A percentile compares a stretch with the other conserved stretches of the same genome.
phyloP scores from a whole-genome alignment of 2,113 vertebrate species.

The Lepus timidus region DNA sequence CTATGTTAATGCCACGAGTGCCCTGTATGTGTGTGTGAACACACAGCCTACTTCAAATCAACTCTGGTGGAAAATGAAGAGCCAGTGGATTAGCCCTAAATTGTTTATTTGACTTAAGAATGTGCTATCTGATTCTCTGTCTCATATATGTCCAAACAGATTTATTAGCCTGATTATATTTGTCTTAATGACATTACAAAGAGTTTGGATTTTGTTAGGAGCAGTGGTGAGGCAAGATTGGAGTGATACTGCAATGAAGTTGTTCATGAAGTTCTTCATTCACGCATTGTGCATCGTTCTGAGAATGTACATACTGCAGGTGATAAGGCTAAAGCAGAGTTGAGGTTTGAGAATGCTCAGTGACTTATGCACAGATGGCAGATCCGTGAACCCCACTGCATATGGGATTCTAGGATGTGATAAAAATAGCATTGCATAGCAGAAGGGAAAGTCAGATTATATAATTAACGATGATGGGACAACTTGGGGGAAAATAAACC shows the following conservation, averaged over 20 bases:
- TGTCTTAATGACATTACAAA: not conserved
- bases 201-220: conserved; percentile 39
- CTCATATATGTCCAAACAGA: not conserved
- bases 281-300: not conserved
- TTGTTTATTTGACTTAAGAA: conserved; percentile 26
- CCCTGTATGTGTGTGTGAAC: not conserved
- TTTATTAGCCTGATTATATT: not conserved
- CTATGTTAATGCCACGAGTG: not conserved
- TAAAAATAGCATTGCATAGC: not conserved
- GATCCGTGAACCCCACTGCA: not conserved
- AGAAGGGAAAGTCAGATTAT: not conserved
- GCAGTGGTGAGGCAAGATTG: not conserved
- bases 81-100: not conserved
- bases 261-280: not conserved
- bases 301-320: not conserved
- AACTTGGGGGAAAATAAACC: not conserved
- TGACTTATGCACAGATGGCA: not conserved
- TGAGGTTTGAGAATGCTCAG: not conserved
- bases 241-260: not conserved
- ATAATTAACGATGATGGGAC: not conserved
- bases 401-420: not conserved
- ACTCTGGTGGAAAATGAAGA: not conserved
- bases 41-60: not conserved
- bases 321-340: not conserved
- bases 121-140: not conserved